Evolutionary conservation across 2,113 vertebrate genomes (phyloP).

Genomic region (Cyphomyrus discorhynchus): DNA sequence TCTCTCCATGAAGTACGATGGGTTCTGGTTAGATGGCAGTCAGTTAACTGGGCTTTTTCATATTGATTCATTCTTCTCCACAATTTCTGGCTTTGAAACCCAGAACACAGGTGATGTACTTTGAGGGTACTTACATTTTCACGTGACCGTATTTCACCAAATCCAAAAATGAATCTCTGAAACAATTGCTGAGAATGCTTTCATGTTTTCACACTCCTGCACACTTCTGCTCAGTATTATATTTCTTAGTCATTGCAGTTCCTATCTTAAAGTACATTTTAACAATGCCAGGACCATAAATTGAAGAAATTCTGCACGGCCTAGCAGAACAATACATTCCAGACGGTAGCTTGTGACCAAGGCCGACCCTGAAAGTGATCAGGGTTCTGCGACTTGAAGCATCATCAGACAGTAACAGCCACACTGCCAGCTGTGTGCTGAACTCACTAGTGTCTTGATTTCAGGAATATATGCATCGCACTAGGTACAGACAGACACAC

Average conservation of each 20-base stretch:
- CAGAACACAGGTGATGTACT: not conserved
- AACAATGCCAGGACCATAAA: not conserved
- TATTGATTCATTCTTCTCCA: not conserved
- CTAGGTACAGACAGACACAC: conserved; percentile 34
- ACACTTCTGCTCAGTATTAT: not conserved
- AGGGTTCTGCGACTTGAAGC: not conserved
- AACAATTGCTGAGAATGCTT: not conserved
- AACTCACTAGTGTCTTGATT: not conserved
- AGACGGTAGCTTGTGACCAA: not conserved
- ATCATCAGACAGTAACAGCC: not conserved
- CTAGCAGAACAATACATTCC: not conserved
- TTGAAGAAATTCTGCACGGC: not conserved
- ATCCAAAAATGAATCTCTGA: not conserved
- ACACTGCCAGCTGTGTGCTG: not conserved
- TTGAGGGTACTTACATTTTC: not conserved
- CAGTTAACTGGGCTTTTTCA: not conserved
- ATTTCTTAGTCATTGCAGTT: not conserved
- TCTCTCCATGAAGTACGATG: not conserved
- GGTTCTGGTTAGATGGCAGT: not conserved
- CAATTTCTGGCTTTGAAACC: not conserved
- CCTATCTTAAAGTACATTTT: not conserved
- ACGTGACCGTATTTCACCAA: not conserved
- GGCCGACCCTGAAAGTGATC: not conserved
- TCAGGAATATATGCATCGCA: not conserved
- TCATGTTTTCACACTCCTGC: not conserved